Conservation (phyloP, 2,797 vertebrate genomes). For the Cossypha niveicapilla region DNA sequence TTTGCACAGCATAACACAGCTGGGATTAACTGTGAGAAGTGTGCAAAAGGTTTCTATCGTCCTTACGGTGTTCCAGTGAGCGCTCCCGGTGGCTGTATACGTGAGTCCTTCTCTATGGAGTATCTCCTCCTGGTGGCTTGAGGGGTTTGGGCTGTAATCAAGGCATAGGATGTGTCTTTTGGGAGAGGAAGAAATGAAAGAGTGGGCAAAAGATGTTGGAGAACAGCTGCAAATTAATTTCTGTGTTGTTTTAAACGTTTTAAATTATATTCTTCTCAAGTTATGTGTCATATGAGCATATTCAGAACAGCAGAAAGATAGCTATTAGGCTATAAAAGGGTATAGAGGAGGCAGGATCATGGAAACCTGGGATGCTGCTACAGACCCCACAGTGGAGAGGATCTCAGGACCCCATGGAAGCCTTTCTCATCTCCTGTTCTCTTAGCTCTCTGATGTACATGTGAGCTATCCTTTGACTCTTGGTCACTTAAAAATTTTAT, state of each 20-base stretch:
- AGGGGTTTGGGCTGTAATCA: background rate
- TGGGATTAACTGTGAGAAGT: conserved; percentile 90
- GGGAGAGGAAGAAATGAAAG: background rate
- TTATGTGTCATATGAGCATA: background rate
- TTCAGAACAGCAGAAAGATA: background rate
- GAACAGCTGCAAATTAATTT: background rate
- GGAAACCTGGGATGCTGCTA: background rate
- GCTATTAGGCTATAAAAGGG: background rate
- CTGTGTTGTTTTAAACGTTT: background rate
- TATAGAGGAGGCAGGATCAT: background rate
- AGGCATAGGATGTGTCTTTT: background rate
- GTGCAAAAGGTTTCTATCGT: conserved; percentile 84
- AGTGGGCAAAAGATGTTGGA: background rate
- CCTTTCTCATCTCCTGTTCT: background rate
- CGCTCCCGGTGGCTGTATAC: conserved; percentile 81
- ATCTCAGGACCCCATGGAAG: background rate
- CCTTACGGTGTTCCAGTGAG: conserved; percentile 73
- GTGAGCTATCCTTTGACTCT: background rate
- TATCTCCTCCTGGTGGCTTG: background rate
- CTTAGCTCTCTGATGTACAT: background rate
- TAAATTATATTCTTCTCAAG: background rate
- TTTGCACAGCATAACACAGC: conserved; percentile 87
- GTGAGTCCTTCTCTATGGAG: conserved; percentile 72
- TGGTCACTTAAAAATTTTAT: background rate
- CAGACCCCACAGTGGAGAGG: background rate